Evolutionary conservation across 2,888 invertebrate species (phyloP).

Genomic region (Diplolepis rosae): DNA sequence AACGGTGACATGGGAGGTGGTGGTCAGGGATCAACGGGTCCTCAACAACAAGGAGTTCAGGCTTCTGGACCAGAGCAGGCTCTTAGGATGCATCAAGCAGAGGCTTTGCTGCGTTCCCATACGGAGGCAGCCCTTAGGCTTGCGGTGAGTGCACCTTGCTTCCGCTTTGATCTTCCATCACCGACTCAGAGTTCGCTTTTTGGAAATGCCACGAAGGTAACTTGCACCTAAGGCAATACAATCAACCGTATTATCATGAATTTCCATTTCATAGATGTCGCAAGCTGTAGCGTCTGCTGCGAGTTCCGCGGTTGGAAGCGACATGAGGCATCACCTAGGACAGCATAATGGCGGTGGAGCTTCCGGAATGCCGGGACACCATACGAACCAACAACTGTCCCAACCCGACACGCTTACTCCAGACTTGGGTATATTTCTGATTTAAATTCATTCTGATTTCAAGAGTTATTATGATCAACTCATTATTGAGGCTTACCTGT

Average conservation of each 20-base stretch:
- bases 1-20: constrained; percentile 71
- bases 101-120: constrained; percentile 87
- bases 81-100: constrained; percentile 83
- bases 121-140: constrained; percentile 89
- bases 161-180: constrained; percentile 22
- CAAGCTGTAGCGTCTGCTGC: constrained; percentile 70
- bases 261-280: constrained; percentile 61
- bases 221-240: background rate
- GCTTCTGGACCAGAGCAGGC: constrained; percentile 75
- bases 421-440: constrained; percentile 67
- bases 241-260: constrained; percentile 20
- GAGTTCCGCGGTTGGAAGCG: constrained; percentile 72
- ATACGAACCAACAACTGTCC: constrained; percentile 70
- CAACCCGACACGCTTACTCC: constrained; percentile 70
- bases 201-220: constrained; percentile 19
- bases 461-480: too few relatives aligned
- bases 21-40: constrained; percentile 70
- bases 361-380: constrained; percentile 70
- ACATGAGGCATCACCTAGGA: constrained; percentile 72
- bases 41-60: constrained; percentile 69
- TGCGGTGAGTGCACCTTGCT: constrained; percentile 76
- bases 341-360: constrained; percentile 70
- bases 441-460: too few relatives aligned
- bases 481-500: too few relatives aligned
- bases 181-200: constrained; percentile 17